Base-by-base conservation (phyloP, 2,888 invertebrate species). In the Drosophila koepferae region DNA sequence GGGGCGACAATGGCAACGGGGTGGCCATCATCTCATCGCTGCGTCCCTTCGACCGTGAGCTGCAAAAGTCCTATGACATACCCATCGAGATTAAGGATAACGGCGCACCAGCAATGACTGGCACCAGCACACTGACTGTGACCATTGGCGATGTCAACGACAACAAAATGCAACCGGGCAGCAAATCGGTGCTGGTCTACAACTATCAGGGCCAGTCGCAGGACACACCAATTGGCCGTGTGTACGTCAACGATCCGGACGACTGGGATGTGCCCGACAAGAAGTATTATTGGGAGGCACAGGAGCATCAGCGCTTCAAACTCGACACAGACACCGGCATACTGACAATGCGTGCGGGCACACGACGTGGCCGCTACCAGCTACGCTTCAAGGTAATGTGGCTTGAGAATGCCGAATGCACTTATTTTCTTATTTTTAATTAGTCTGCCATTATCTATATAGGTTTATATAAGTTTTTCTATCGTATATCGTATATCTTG, bases 211-310 rank as follows among this genome's bases (percentile, higher is more conserved):
- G 97, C 23, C 96, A 97, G 93, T 96, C 97, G 63, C 97, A 96
- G 67, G 97, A 97, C 82, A 97, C 98, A 0, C 97, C 96, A 92
- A 97, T 99, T 73, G 99, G 99, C 16, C 94, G 98, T 80, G 99
- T 99, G 9, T 99, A 98, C 92, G 99, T 99, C 1, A 97, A 98
- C 91, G 99, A 99, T 94, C 94, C 97, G 67, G 99, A 99, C 93
- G 99, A 99, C 92, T 99, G 99, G 99, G 99, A 99, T 94, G 94
- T 99, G 67, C 97, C 97, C 0, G 99, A 99, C 92, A 99, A 99
- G 93, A 98, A 97, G 86, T 99, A 98, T 94, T 97, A 97, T 91
- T 98, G 98, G 97, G 98, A 97, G 91, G 95, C 95, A 63, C 94
- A 95, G 60, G 97, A 97, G 92, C 97, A 98, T 94, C 96, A 96